phyloP scores from a whole-genome alignment of 2,888 invertebrate genomes.

The Conus canariensis region DNA sequence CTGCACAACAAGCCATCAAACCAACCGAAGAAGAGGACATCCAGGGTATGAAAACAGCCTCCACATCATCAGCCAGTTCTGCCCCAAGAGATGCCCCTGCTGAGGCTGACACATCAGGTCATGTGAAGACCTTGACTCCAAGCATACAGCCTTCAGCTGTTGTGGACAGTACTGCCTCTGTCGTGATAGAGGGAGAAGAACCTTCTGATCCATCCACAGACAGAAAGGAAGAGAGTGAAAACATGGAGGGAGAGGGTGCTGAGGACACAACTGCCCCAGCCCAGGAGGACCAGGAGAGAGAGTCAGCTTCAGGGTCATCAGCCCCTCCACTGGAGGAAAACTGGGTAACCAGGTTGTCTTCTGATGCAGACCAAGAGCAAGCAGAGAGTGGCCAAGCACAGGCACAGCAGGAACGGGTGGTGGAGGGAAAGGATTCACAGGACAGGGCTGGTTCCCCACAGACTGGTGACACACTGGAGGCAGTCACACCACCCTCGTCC shows the following conservation, averaged over 20 bases:
- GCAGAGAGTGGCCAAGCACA: background rate
- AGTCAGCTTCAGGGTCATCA: too few relatives aligned
- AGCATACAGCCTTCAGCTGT: too few relatives aligned
- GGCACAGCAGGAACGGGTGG: background rate
- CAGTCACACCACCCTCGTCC: background rate
- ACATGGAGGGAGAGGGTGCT: background rate
- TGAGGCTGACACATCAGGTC: too few relatives aligned
- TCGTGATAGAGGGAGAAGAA: background rate
- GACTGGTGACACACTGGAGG: background rate
- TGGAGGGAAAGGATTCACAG: background rate
- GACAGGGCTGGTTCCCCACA: background rate
- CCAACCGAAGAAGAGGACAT: background rate
- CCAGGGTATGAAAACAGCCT: too few relatives aligned
- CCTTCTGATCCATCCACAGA: background rate
- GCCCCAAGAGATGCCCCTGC: too few relatives aligned
- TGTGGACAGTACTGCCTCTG: background rate
- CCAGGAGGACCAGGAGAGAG: background rate
- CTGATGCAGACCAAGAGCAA: constrained; percentile 3
- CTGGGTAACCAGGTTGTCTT: constrained; percentile 15
- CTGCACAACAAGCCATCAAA: background rate
- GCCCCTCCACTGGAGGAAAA: background rate
- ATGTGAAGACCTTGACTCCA: too few relatives aligned
- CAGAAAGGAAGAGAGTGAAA: background rate
- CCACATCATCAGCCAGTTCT: too few relatives aligned
- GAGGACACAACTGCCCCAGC: background rate